These are phyloP conservation scores for Bombus difficillimus DNA, from an alignment of 1,140 invertebrate genomes.

Conservation along the genomic window DNA sequence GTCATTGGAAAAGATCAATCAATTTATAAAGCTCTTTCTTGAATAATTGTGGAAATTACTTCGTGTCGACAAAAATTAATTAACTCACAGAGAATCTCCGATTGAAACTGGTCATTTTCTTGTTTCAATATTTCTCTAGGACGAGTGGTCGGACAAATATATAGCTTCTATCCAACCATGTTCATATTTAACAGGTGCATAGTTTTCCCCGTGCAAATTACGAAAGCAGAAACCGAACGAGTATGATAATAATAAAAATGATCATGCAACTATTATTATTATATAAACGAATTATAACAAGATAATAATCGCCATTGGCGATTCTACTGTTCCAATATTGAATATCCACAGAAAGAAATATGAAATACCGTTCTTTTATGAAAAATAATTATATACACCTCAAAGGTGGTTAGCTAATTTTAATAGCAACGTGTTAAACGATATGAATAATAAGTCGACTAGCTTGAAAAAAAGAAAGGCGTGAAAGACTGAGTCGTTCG, in stretches of 20 bases:
- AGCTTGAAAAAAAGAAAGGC: constrained; percentile 6
- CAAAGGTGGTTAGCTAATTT: too few species aligned
- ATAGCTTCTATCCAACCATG: not conserved
- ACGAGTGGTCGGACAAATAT: not conserved
- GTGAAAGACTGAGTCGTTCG: constrained; percentile 68
- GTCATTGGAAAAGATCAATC: constrained; percentile 6
- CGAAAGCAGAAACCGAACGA: not conserved
- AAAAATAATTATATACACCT: too few species aligned
- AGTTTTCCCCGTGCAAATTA: not conserved
- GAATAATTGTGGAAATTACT: constrained; percentile 2
- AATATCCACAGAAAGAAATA: not conserved
- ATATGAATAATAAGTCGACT: constrained; percentile 51
- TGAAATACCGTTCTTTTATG: not conserved
- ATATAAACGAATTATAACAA: too few species aligned
- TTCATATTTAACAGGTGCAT: not conserved
- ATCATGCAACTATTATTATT: too few species aligned
- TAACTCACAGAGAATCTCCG: not conserved
- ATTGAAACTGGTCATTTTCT: not conserved
- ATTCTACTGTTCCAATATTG: not conserved
- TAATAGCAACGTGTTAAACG: not conserved
- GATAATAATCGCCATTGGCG: too few species aligned
- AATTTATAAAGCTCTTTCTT: not conserved
- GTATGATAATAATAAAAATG: not conserved
- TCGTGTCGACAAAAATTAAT: constrained; percentile 8
- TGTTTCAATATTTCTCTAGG: constrained; percentile 11